These are phyloP conservation scores for Oncorhynchus tshawytscha DNA, from an alignment of 2,113 vertebrate species.

Conservation along the genomic window DNA sequence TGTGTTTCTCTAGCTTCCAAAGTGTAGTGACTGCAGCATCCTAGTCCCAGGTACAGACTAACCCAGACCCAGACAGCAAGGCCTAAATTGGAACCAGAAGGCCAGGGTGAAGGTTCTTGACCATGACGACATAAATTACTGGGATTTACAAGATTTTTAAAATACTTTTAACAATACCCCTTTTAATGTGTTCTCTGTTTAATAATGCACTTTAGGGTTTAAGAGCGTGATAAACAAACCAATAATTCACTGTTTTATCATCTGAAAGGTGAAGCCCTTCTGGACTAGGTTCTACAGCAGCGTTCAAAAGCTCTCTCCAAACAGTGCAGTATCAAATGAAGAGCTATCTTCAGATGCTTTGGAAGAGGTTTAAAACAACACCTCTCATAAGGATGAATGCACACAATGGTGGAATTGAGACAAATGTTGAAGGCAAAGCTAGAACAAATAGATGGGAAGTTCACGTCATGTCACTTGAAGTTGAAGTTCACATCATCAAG, in stretches of 20 bases:
- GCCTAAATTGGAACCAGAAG: constrained; percentile 92
- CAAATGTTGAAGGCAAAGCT: background rate
- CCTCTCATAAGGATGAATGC: no score
- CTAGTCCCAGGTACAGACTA: constrained; percentile 68
- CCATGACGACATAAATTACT: constrained; percentile 90
- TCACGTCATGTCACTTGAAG: background rate
- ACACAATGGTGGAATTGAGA: constrained; percentile 7
- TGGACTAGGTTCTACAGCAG: constrained; percentile 71
- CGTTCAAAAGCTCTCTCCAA: constrained; percentile 68
- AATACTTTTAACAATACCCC: constrained; percentile 95
- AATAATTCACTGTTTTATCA: constrained; percentile 87
- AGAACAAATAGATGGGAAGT: background rate
- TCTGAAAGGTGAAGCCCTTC: constrained; percentile 72
- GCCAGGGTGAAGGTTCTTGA: constrained; percentile 77
- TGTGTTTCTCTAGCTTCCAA: no score
- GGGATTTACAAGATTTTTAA: constrained; percentile 98
- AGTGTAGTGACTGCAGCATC: no score
- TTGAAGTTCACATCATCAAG: no score
- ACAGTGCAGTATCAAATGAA: constrained; percentile 54
- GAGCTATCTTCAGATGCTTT: constrained; percentile 66
- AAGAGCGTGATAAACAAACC: constrained; percentile 91
- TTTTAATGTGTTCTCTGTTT: constrained; percentile 88
- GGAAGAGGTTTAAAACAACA: constrained; percentile 56
- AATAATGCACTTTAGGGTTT: constrained; percentile 93
- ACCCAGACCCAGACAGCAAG: constrained; percentile 62